Base-by-base conservation (phyloP, 2,888 invertebrate genomes). In the Agonopterix subpropinquella region DNA sequence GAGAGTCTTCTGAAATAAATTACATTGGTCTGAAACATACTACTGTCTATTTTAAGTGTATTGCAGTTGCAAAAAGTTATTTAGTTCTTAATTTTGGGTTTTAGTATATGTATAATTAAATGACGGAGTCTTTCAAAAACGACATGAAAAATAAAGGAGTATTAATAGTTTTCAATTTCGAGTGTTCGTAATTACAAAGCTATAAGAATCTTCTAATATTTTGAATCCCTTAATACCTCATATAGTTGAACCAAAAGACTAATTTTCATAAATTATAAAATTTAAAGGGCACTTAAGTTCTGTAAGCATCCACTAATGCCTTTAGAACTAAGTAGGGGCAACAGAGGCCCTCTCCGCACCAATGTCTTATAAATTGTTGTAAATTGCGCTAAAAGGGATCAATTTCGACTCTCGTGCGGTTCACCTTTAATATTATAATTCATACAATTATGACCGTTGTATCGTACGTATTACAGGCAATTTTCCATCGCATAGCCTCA, bases 361-460 rank as follows among this genome's bases (percentile, higher is more conserved):
- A 54, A 62, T 61, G 61, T 59, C 57, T 62, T 66, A 64, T 69
- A 76, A 75, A 69, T 62, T 60, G 55, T 61, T 63, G 61, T 63
- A 73, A 70, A 73, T 71, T 64, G 58, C 65, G 57, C 57, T 65
- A 62, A 70, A 74, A 71, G 64, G 72, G 72, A 74, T 76, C 67
- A 74, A 70, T 75, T 79, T 72, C 62, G 62, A 53, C 62, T 59
- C 59, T 56, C 55, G 55, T 55, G 50, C 54, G 57, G 57, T 58
- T 57, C 55, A 59, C 61, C 57, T 55, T 57, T 58, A 56, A 63
- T 65, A 57, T 62, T 62, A 62, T 63, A 64, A 71, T 65, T 65
- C 68, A 73, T 59, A 61, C 75, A 72, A 79, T 80, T 72, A 76
- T 75, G 65, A 64, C 56, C 68, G 64, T 59, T 80, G 59, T 68